phyloP scores from a whole-genome alignment of 2,888 invertebrate species.

The Digitonthophagus gazella region DNA sequence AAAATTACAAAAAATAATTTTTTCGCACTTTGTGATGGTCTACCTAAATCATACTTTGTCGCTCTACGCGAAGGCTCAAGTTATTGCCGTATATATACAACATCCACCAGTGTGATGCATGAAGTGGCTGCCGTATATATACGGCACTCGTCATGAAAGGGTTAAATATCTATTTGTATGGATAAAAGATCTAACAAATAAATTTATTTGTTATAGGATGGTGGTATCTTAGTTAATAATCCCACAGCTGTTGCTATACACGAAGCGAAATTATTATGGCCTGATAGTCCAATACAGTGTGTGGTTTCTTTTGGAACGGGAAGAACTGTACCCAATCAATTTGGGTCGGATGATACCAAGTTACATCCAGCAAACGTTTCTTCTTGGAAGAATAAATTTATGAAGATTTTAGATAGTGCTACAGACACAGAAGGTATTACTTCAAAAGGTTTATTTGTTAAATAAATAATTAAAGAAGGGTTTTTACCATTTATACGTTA shows the following conservation, averaged over 20 bases:
- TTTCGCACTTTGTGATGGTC: no score
- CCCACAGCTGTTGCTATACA: constrained; percentile 86
- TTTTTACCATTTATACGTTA: no score
- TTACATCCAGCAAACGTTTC: constrained; percentile 47
- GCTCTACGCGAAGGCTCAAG: no score
- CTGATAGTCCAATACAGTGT: constrained; percentile 68
- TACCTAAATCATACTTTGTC: no score
- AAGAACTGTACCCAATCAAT: constrained; percentile 53
- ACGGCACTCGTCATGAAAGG: no score
- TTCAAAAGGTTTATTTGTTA: neutral
- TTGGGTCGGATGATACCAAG: constrained; percentile 39
- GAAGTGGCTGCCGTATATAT: no score
- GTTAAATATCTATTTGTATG: no score
- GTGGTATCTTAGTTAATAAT: constrained; percentile 84
- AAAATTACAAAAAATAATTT: neutral
- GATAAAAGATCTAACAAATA: constrained; percentile 3
- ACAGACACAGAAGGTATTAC: constrained; percentile 78
- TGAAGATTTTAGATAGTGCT: constrained; percentile 79
- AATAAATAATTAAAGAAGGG: neutral
- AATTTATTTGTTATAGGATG: constrained; percentile 58
- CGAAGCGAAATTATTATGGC: constrained; percentile 83
- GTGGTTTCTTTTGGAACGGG: constrained; percentile 85
- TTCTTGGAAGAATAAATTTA: constrained; percentile 76
- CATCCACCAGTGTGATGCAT: no score
- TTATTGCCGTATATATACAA: no score